Evolutionary conservation across 2,797 vertebrate genomes (phyloP), one percentile per base, ranked within the genome.

Genomic region (Pelochelys cantorii): DNA sequence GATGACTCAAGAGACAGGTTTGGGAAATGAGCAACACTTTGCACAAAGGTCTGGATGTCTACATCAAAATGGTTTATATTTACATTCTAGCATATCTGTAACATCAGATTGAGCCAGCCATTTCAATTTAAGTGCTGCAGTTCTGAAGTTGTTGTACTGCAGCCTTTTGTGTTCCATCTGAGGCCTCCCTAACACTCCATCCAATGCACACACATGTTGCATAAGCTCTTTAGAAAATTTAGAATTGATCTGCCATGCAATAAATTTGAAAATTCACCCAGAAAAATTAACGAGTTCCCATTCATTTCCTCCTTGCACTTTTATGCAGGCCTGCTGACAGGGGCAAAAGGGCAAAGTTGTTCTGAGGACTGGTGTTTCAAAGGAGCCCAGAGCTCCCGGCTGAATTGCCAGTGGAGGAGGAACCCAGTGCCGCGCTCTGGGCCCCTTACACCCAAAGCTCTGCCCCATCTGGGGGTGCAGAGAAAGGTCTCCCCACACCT

Each of bases 31-130:
- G 79, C 81, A 85, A 27, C 88, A 62, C 22, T 84, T 85, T 88
- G 68, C 56, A 84, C 52, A 86, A 65, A 53, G 78, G 81, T 83
- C 86, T 90, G 80, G 53, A 93, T 60, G 52, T 18, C n/a, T 22
- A 78, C 83, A 91, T 55, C n/a, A 90, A 93, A 95, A 80, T 34
- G 83, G 74, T 94, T 96, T 93, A 31, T 96, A 79, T 97, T 97
- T 97, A 97, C 90, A 94, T 97, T 94, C 93, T 87, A 91, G 71
- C 29, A 85, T 94, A 95, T 96, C 92, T 89, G 81, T 74, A 95
- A 91, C 89, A 95, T 93, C 86, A 91, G 23, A 65, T 56, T 42
- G 71, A 93, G 77, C 59, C 56, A 83, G 83, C 57, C 52, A 17
- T 89, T 88, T 91, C 94, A 97, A 57, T 94, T 65, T 84, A 90